Conservation (phyloP, 2,797 vertebrate species). For the Thripadectes ignobilis region DNA sequence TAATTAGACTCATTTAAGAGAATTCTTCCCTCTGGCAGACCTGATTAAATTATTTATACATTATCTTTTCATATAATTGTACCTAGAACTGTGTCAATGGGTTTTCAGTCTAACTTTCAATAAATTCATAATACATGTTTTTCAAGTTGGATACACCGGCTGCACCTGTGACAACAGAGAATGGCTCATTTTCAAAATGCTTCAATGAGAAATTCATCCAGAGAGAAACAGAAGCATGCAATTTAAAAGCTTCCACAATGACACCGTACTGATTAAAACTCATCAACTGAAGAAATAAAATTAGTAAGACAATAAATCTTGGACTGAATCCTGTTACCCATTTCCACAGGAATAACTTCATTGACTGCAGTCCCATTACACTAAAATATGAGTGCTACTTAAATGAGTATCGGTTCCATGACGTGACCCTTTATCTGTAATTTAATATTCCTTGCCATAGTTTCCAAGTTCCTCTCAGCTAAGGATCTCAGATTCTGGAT, state of each 20-base stretch:
- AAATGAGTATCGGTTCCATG: neutral
- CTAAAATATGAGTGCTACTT: neutral
- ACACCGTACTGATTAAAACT: slow-evolving; percentile 38
- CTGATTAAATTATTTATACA: slow-evolving; percentile 55
- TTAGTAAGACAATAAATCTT: slow-evolving; percentile 46
- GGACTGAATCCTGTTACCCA: neutral
- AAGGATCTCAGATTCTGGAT: neutral
- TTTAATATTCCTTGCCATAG: neutral
- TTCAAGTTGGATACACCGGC: neutral
- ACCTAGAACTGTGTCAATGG: neutral
- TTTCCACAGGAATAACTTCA: slow-evolving; percentile 31
- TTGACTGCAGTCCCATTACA: neutral
- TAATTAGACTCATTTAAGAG: slow-evolving; percentile 50
- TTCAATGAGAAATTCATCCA: slow-evolving; percentile 25
- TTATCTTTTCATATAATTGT: slow-evolving; percentile 28
- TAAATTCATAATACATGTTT: slow-evolving; percentile 27
- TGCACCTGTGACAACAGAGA: slow-evolving; percentile 18
- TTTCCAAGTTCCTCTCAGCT: neutral
- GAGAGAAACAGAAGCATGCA: slow-evolving; percentile 26
- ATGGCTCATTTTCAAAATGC: slow-evolving; percentile 27
- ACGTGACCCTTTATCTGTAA: neutral
- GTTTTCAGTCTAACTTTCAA: neutral
- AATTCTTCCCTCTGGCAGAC: slow-evolving; percentile 50
- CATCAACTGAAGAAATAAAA: slow-evolving; percentile 62
- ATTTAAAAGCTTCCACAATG: slow-evolving; percentile 27